Evolutionary conservation across 2,113 vertebrate species (phyloP).

Genomic region (Orycteropus afer): DNA sequence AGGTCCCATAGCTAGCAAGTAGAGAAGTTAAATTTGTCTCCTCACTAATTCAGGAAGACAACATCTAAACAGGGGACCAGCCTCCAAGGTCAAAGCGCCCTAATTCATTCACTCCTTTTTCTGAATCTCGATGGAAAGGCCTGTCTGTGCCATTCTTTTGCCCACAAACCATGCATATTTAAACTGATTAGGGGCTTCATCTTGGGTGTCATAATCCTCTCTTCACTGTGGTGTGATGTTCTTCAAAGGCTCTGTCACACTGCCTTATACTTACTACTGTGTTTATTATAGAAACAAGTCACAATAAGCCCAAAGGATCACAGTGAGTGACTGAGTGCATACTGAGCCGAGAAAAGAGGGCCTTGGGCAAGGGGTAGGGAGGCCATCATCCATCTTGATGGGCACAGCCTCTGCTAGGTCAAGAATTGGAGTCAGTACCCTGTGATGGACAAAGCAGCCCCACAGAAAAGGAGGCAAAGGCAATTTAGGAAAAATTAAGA

Average conservation of each 20-base stretch:
- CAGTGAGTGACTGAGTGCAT: background rate
- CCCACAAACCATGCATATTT: background rate
- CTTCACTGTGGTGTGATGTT: background rate
- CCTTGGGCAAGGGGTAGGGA: too few relatives aligned
- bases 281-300: background rate
- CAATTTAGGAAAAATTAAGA: background rate
- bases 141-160: background rate
- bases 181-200: background rate
- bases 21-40: background rate
- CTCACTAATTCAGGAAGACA: background rate
- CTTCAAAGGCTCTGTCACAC: background rate
- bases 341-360: background rate
- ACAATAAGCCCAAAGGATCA: background rate
- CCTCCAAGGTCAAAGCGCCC: background rate
- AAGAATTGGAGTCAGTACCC: background rate
- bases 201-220: background rate
- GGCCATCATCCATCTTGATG: background rate
- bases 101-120: background rate
- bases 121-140: background rate
- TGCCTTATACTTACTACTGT: background rate
- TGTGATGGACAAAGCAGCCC: background rate
- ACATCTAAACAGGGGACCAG: background rate
- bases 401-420: background rate
- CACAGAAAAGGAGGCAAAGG: constrained; percentile 1
- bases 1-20: background rate